phyloP scores from a whole-genome alignment of 64 coral and sea anemone species.

The Porites lutea region DNA sequence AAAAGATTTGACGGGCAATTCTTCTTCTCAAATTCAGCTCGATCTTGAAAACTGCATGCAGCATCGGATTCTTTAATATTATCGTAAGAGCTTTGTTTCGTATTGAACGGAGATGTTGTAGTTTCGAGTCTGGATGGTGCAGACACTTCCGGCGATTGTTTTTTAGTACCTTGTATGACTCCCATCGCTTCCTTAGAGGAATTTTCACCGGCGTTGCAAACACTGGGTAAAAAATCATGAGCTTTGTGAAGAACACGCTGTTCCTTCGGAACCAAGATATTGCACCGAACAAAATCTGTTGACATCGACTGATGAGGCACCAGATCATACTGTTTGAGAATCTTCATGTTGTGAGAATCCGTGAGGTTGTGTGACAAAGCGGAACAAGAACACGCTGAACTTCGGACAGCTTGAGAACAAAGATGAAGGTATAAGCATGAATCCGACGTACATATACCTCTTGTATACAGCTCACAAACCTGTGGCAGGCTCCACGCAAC shows the following conservation, averaged over 20 bases:
- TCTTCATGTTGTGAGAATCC: slow-evolving; percentile 1
- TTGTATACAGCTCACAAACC: slow-evolving; percentile 39
- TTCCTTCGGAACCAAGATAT: not conserved
- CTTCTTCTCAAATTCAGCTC: no score
- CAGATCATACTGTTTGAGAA: slow-evolving; percentile 13
- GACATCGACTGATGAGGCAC: not conserved
- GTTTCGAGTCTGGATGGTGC: no score
- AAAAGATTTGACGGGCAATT: no score
- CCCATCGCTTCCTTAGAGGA: no score
- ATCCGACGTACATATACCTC: not conserved
- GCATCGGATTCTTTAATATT: not conserved
- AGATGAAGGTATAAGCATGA: slow-evolving; percentile 33
- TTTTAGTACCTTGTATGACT: no score
- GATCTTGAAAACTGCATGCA: not conserved
- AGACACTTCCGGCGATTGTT: no score
- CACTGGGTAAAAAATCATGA: not conserved
- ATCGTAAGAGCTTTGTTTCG: no score
- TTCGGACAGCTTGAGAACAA: slow-evolving; percentile 15
- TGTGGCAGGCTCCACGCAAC: slow-evolving; percentile 33
- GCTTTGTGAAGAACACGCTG: not conserved
- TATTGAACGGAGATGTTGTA: no score
- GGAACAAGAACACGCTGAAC: not conserved
- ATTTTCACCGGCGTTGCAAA: no score
- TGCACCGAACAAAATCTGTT: not conserved
- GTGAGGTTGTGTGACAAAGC: slow-evolving; percentile 7